A percentile compares a stretch with the other conserved stretches of the same genome.
Conservation (phyloP, 2,113 vertebrate genomes). For the Danio rerio region GRCz12tu NC_133178.1:29764001-29764500, state of each 20-base stretch:
- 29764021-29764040: neutral
- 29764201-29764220: neutral
- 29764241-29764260: neutral
- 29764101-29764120: neutral
- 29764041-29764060: slow-evolving; percentile 38
- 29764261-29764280: neutral
- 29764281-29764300: neutral
- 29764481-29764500: neutral
- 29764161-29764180: neutral
- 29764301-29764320: neutral
- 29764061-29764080: neutral
- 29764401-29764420: slow-evolving; percentile 36
- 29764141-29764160: neutral
- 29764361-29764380: slow-evolving; percentile 7
- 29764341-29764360: neutral
- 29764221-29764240: neutral
- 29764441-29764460: neutral
- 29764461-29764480: neutral
- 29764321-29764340: slow-evolving; percentile 28
- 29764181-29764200: neutral
- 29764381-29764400: neutral
- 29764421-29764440: neutral
- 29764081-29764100: slow-evolving; percentile 26
- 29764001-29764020: neutral
- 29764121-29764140: neutral